Conservation (phyloP, 2,113 vertebrate genomes). For the Neomonachus schauinslandi region DNA sequence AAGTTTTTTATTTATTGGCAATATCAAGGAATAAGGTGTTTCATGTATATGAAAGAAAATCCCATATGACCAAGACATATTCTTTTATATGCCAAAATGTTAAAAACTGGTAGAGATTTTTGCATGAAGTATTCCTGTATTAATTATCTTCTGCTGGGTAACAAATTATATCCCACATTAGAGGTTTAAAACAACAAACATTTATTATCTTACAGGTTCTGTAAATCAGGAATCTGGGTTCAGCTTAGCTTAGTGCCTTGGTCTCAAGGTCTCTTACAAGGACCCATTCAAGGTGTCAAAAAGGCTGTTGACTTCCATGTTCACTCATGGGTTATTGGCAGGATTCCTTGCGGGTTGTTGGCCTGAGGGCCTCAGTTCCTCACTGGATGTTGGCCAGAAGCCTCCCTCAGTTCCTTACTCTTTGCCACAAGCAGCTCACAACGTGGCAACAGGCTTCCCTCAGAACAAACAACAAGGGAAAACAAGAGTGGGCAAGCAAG, state of each 20-base stretch:
- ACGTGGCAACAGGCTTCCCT: not conserved
- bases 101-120: slow-evolving; percentile 32
- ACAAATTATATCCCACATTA: not conserved
- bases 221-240: not conserved
- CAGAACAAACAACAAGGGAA: not conserved
- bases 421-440: not conserved
- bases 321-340: not conserved
- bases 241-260: not conserved
- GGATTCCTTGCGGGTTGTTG: not conserved
- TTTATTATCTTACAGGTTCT: not conserved
- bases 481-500: not conserved
- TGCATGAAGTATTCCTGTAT: not conserved
- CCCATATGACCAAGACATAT: not conserved
- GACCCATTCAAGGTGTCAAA: not conserved
- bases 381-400: not conserved
- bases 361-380: not conserved
- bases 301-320: not conserved
- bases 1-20: not conserved
- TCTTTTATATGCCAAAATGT: slow-evolving; percentile 25
- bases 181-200: not conserved
- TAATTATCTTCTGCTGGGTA: slow-evolving; percentile 19
- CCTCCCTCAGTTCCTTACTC: not conserved
- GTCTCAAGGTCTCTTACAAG: not conserved
- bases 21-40: slow-evolving; percentile 40
- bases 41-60: slow-evolving; percentile 12